These are phyloP conservation scores for Lasioglossum albipes DNA, from an alignment of 1,140 invertebrate species.

Conservation along the genomic window DNA sequence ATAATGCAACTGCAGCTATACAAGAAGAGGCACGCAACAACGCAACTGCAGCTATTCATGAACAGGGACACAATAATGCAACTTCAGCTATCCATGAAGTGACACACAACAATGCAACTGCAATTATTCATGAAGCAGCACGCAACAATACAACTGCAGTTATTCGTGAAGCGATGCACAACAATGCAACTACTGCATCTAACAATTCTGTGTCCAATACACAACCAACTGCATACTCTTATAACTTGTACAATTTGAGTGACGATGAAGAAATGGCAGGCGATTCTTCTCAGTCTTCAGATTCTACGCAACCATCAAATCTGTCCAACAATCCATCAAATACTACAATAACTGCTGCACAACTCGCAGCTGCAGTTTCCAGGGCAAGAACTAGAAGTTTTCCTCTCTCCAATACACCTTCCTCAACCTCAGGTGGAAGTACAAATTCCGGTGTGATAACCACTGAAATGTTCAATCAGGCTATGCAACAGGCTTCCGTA, in stretches of 20 bases:
- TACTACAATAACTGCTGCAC: slow-evolving; percentile 78
- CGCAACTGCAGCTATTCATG: slow-evolving; percentile 67
- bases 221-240: slow-evolving; percentile 74
- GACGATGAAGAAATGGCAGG: slow-evolving; percentile 82
- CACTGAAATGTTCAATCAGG: slow-evolving; percentile 82
- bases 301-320: slow-evolving; percentile 72
- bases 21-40: slow-evolving; percentile 50
- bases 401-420: slow-evolving; percentile 55
- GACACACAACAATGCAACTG: slow-evolving; percentile 37
- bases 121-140: slow-evolving; percentile 71
- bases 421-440: slow-evolving; percentile 62
- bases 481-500: slow-evolving; percentile 82
- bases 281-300: slow-evolving; percentile 80
- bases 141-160: slow-evolving; percentile 65
- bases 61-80: slow-evolving; percentile 72
- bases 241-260: slow-evolving; percentile 80
- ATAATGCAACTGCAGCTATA: slow-evolving; percentile 61
- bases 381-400: slow-evolving; percentile 70
- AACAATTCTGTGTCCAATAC: slow-evolving; percentile 67
- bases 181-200: slow-evolving; percentile 64
- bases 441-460: slow-evolving; percentile 78
- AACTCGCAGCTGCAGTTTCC: slow-evolving; percentile 80
- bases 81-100: slow-evolving; percentile 81
- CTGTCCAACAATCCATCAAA: slow-evolving; percentile 66
- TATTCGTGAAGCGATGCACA: slow-evolving; percentile 79